These are phyloP conservation scores for Diploptera punctata DNA, from an alignment of 2,888 invertebrate genomes.

Conservation along the genomic window DNA sequence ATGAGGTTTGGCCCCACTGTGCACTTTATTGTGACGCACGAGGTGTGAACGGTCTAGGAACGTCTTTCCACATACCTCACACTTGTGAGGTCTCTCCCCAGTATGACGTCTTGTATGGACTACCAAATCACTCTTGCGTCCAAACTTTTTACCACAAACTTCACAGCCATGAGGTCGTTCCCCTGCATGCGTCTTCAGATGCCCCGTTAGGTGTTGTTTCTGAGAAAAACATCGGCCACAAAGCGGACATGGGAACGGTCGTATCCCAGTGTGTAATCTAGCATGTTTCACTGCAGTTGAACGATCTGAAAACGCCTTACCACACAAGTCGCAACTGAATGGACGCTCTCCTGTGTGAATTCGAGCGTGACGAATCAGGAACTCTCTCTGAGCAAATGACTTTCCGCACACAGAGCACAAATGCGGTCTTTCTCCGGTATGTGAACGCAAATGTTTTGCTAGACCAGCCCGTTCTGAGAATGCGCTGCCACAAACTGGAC, in stretches of 20 bases:
- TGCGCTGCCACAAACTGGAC: conserved; percentile 59
- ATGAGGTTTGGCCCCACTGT: conserved; percentile 37
- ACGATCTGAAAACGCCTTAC: conserved; percentile 58
- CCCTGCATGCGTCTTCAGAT: conserved; percentile 55
- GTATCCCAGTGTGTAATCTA: conserved; percentile 47
- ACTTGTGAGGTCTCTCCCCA: conserved; percentile 34
- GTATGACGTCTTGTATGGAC: conserved; percentile 33
- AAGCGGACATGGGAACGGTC: conserved; percentile 49
- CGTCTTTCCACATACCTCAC: conserved; percentile 32
- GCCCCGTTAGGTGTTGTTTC: conserved; percentile 57
- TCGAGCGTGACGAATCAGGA: conserved; percentile 55
- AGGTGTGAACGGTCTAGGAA: conserved; percentile 35
- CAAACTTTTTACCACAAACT: conserved; percentile 33
- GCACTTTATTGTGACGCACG: conserved; percentile 34
- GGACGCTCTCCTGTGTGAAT: conserved; percentile 57
- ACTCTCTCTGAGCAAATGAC: conserved; percentile 34
- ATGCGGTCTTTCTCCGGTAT: conserved; percentile 46
- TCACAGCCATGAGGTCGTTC: conserved; percentile 35
- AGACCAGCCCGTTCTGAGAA: conserved; percentile 32
- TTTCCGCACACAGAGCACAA: conserved; percentile 46
- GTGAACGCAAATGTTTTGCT: conserved; percentile 44
- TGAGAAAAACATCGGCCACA: conserved; percentile 59
- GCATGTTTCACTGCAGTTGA: conserved; percentile 61
- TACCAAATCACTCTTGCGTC: conserved; percentile 35
- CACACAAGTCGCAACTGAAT: conserved; percentile 58